Base-by-base conservation (phyloP, 2,888 invertebrate species). In the Gymnocheta viridis region DNA sequence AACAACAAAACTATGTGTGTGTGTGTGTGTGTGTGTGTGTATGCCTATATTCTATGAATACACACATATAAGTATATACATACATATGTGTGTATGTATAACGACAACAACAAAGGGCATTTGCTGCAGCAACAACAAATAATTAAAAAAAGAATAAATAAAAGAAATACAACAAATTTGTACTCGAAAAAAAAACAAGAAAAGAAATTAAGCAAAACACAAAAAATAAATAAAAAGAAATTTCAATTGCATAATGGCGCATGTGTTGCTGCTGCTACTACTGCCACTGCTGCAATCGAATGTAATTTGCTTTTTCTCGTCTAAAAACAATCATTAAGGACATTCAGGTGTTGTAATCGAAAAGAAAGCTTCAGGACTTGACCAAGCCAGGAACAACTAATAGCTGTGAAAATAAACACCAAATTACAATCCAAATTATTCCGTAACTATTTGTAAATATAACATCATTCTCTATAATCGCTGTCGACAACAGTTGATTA, bases 171-270 rank as follows among this genome's bases (percentile, higher is more conserved):
- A 69, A 76, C 62, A 64, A 78, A 67, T 72, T 72, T 82, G 12
- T 60, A 38, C 1, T 19, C n/a, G n/a, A n/a, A n/a, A n/a, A n/a
- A n/a, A n/a, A 10, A 41, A 81, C 56, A 73, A 72, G 67, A 69
- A 72, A 58, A 66, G 35, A 74, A 64, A 72, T 58, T 60, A 67
- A 78, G 60, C 44, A 54, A 27, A 81, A 76, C 19, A 80, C 19
- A 69, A 38, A 79, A 67, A 47, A 44, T 60, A 64, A 77, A 66
- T 70, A 72, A 77, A 74, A 84, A 56, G 62, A 72, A n/a, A 78
- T 74, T 81, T 81, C 72, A 84, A 84, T 84, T 84, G 84, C 84
- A 84, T 84, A 81, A 84, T 84, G 73, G 84, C 84, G 84, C 84
- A 84, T 84, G 81, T 81, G 84, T 84, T 84, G 81, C 77, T 81